Evolutionary conservation across 1,140 invertebrate genomes (phyloP).

Genomic region (Sinonovacula constricta): DNA sequence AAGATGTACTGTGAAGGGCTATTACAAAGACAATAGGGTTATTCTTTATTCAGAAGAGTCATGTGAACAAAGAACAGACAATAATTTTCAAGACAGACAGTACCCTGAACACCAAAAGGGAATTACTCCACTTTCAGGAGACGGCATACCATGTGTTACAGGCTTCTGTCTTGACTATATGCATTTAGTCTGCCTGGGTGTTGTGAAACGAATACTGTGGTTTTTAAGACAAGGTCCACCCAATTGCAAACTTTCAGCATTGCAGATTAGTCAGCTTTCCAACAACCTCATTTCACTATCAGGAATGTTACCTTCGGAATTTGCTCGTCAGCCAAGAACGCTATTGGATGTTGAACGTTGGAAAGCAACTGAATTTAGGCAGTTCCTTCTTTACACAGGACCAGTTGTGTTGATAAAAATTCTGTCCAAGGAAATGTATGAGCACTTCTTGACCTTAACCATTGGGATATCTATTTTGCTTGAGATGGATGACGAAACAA

Average conservation of each 20-base stretch:
- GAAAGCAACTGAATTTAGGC: slow-evolving; percentile 80
- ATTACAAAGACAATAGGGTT: slow-evolving; percentile 49
- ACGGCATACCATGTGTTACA: slow-evolving; percentile 69
- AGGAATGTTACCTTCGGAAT: slow-evolving; percentile 71
- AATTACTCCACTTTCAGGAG: slow-evolving; percentile 14
- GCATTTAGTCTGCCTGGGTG: slow-evolving; percentile 77
- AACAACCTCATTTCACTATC: slow-evolving; percentile 30
- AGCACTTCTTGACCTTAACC: slow-evolving; percentile 77
- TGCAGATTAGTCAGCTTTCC: slow-evolving; percentile 51
- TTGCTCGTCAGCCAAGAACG: slow-evolving; percentile 75
- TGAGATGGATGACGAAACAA: neutral
- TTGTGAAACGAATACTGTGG: slow-evolving; percentile 71
- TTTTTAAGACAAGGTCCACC: slow-evolving; percentile 59
- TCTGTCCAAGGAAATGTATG: slow-evolving; percentile 70
- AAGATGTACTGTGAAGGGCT: slow-evolving; percentile 51
- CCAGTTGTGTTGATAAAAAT: slow-evolving; percentile 72
- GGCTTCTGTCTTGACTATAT: slow-evolving; percentile 76
- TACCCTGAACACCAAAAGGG: slow-evolving; percentile 19
- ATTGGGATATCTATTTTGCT: slow-evolving; percentile 63
- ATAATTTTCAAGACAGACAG: neutral
- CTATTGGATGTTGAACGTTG: slow-evolving; percentile 74
- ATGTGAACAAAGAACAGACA: neutral
- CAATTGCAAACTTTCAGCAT: slow-evolving; percentile 15
- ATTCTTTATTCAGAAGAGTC: slow-evolving; percentile 17
- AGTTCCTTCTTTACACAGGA: slow-evolving; percentile 79